phyloP scores from a whole-genome alignment of 1,140 invertebrate species.

The Vollenhovia emeryi region DNA sequence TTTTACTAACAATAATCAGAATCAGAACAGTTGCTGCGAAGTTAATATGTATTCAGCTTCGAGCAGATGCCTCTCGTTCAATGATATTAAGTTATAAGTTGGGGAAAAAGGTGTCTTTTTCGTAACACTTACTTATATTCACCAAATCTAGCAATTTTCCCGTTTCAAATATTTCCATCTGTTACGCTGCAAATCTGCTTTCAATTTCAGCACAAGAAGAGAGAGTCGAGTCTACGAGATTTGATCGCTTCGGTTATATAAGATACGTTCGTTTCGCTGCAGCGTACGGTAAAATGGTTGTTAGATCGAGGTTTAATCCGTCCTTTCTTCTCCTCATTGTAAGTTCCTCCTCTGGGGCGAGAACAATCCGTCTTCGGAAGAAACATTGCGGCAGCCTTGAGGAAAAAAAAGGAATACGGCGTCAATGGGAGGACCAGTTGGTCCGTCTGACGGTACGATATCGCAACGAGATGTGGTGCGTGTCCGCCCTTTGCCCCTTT shows the following conservation, averaged over 20 bases:
- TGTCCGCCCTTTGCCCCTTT: slow-evolving; percentile 26
- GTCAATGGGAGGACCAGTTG: not conserved
- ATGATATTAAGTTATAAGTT: not conserved
- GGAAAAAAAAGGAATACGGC: not conserved
- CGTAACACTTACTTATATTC: not conserved
- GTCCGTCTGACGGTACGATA: slow-evolving; percentile 15
- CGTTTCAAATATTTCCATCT: not conserved
- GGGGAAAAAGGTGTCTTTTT: not conserved
- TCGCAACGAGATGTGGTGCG: not conserved
- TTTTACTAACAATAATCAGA: not conserved
- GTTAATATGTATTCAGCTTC: not conserved
- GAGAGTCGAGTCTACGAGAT: not conserved
- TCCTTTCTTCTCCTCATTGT: too few species aligned
- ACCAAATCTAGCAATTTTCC: not conserved
- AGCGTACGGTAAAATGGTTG: not conserved
- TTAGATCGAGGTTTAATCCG: not conserved
- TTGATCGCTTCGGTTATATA: not conserved
- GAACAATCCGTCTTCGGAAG: not conserved
- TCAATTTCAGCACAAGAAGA: not conserved
- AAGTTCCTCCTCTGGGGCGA: not conserved
- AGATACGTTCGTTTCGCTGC: too few species aligned
- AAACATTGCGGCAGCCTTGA: slow-evolving; percentile 4
- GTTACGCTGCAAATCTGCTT: not conserved
- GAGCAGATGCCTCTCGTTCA: not conserved
- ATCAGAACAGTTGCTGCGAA: not conserved